Base-by-base conservation (phyloP, 2,113 vertebrate species). In the Poecile atricapillus region DNA sequence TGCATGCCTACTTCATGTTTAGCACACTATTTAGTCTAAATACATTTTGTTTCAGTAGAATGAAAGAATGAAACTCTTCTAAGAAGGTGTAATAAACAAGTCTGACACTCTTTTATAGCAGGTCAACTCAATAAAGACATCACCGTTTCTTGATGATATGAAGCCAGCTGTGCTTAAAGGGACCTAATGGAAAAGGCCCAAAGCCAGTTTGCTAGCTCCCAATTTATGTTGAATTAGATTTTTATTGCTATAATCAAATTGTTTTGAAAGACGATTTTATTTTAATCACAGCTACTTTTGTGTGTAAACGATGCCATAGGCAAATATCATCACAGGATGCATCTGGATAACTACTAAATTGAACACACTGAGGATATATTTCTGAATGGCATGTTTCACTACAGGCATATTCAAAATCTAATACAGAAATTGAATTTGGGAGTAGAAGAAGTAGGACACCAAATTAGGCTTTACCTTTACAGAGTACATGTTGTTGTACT, bases 41-140 rank as follows among this genome's bases (percentile, higher is more conserved):
- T 39, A 77, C 16, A 58, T 89, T 89, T 91, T 82, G 31, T 4
- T 96, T 95, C 65, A 83, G 46, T 76, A 73, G 58, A 79, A 60
- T 58, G 69, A 84, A 95, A 87, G 73, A 89, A 92, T 28, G 8
- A 91, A 96, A 73, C 53, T 77, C 56, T 83, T 80, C 70, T 87
- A 75, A 82, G 59, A 95, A 97, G 70, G 93, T 94, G 93, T 75
- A 79, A 87, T 92, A 93, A 94, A 95, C 89, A 95, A 93, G 67
- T 73, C 56, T 90, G 83, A 87, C 78, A 83, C 74, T 80, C 15
- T 82, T 90, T 91, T 90, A 94, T 7, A 94, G 58, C 73, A 87
- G 78, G 80, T 94, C 83, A 94, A 70, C 58, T 93, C 70, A 91
- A 86, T 83, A 83, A 93, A 95, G 65, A 44, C 74, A 82, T 87